Evolutionary conservation across 2,113 vertebrate species (phyloP).

Genomic region (Stegostoma tigrinum): DNA sequence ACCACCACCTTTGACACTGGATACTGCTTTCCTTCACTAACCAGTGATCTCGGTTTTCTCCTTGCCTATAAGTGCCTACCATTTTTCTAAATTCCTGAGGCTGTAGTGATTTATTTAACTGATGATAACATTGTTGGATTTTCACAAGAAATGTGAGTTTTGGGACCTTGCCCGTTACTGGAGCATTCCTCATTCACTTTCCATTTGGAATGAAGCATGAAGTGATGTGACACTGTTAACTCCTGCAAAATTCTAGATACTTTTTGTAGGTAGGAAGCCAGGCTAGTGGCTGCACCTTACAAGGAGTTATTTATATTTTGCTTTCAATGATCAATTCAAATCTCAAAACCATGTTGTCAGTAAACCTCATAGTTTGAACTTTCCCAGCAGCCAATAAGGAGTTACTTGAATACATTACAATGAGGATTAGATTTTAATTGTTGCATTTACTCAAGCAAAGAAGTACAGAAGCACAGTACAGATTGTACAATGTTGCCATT

Average conservation of each 20-base stretch:
- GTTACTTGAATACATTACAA: no score
- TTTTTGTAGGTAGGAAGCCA: background rate
- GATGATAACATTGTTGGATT: background rate
- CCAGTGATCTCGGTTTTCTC: no score
- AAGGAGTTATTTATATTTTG: background rate
- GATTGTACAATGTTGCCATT: no score
- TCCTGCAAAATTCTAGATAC: background rate
- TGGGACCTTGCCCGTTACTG: background rate
- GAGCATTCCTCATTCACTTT: background rate
- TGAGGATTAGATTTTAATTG: no score
- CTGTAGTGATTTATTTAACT: background rate
- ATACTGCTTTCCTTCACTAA: no score
- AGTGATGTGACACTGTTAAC: background rate
- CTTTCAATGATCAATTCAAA: background rate
- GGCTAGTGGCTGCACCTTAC: background rate
- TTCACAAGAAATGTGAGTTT: background rate
- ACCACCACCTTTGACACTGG: no score
- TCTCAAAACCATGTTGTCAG: background rate
- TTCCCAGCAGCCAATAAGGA: background rate
- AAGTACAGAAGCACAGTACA: no score
- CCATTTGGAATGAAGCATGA: background rate
- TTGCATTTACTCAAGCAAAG: no score
- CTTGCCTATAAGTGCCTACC: no score
- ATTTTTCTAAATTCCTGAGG: background rate
- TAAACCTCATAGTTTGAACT: background rate